phyloP scores from a whole-genome alignment of 2,888 invertebrate species.

The Drosophila antonietae region DNA sequence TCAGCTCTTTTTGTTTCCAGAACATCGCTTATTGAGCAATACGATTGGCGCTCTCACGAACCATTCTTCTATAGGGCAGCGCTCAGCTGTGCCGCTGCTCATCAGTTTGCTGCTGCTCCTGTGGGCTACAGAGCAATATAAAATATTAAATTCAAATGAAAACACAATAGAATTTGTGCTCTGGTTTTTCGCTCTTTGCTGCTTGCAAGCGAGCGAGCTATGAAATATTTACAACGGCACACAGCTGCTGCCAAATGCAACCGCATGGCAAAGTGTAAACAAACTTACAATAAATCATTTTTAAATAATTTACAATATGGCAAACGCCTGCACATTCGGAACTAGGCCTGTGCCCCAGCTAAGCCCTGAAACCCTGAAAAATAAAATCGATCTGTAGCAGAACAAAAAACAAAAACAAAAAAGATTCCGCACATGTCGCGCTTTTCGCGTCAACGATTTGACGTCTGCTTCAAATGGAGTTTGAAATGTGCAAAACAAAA shows the following conservation, averaged over 20 bases:
- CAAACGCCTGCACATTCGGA: constrained; percentile 22
- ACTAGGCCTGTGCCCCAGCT: constrained; percentile 1
- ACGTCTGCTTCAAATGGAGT: constrained; percentile 52
- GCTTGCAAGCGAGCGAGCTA: constrained; percentile 28
- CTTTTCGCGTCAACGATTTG: constrained; percentile 61
- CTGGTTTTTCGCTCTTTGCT: constrained; percentile 32
- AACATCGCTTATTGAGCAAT: too few relatives aligned
- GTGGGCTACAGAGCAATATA: constrained; percentile 38
- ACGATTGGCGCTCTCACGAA: too few relatives aligned
- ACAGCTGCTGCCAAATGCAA: constrained; percentile 64
- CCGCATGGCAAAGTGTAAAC: constrained; percentile 74
- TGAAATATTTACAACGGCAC: constrained; percentile 61
- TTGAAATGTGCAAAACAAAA: constrained; percentile 17
- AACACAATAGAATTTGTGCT: constrained; percentile 71
- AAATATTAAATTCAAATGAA: constrained; percentile 75
- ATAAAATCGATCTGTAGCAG: constrained; percentile 44
- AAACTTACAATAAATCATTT: constrained; percentile 76
- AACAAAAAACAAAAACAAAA: not conserved
- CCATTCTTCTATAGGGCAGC: constrained; percentile 13
- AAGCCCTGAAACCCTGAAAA: constrained; percentile 3
- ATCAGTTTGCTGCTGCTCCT: constrained; percentile 7
- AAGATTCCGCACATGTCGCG: constrained; percentile 52
- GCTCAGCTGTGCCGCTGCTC: not conserved
- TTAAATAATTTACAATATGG: constrained; percentile 73
- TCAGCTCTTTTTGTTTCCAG: too few relatives aligned